A percentile compares a stretch with the other conserved stretches of the same genome.
Evolutionary conservation across 2,797 vertebrate genomes (phyloP).

Genomic region (Miichthys miiuy): DNA sequence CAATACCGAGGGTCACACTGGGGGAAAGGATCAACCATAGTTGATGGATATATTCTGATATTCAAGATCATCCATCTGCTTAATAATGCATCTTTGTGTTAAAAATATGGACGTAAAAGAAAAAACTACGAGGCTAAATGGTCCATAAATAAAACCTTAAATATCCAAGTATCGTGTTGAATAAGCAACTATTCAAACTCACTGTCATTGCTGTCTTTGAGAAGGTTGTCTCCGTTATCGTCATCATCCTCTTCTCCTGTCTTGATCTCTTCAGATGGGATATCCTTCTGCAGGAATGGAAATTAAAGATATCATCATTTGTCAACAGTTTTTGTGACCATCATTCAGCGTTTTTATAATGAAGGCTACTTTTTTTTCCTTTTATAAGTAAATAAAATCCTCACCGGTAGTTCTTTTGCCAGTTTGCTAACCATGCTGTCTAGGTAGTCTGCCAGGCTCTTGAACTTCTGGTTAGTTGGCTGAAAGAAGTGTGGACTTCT

Average conservation of each 20-base stretch:
- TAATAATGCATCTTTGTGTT: not conserved
- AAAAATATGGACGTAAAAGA: not conserved
- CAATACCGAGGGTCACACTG: not conserved
- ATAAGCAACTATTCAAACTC: constrained; percentile 69
- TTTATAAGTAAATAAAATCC: constrained; percentile 39
- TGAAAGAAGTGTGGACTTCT: constrained; percentile 99
- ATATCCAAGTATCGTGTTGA: not conserved
- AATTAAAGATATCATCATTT: not conserved
- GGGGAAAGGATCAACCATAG: not conserved
- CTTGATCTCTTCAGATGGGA: constrained; percentile 99
- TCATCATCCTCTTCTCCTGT: constrained; percentile 98
- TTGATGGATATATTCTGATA: not conserved
- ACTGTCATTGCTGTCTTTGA: constrained; percentile 99
- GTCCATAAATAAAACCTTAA: not conserved
- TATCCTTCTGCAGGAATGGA: constrained; percentile 82
- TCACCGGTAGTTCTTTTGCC: constrained; percentile 98
- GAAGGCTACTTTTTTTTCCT: not conserved
- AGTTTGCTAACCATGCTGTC: constrained; percentile 99
- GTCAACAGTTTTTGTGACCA: not conserved
- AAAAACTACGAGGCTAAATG: not conserved
- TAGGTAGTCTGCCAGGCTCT: constrained; percentile 97
- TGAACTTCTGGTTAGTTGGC: constrained; percentile 98
- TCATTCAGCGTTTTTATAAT: not conserved
- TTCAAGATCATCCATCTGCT: not conserved
- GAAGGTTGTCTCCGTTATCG: constrained; percentile 97